Evolutionary conservation across 2,888 invertebrate genomes (phyloP).

Genomic region (Andricus quercusramuli): DNA sequence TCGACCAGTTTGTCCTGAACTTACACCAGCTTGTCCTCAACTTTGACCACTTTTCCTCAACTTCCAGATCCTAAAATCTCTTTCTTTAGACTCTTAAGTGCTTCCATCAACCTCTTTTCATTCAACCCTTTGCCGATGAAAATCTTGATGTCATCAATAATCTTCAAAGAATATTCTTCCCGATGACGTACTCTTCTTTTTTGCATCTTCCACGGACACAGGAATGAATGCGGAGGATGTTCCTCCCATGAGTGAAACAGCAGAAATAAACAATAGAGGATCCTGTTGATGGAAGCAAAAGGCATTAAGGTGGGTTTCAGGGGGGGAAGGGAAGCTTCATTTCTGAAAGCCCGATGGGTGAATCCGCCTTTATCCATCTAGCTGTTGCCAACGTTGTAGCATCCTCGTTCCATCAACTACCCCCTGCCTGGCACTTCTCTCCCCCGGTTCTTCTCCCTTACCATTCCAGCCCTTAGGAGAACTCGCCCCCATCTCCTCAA

Average conservation of each 20-base stretch:
- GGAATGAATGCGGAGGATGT: neutral
- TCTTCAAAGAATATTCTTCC: too few species aligned
- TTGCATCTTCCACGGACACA: too few species aligned
- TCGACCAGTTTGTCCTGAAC: too few species aligned
- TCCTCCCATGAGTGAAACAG: constrained; percentile 21
- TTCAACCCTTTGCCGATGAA: too few species aligned
- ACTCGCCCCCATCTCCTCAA: constrained; percentile 68
- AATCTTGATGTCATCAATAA: too few species aligned
- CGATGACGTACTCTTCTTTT: too few species aligned
- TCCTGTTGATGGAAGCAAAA: constrained; percentile 63
- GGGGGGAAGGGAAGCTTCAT: constrained; percentile 33
- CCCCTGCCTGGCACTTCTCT: constrained; percentile 57
- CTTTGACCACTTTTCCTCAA: neutral
- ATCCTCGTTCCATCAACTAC: constrained; percentile 73
- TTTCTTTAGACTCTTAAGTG: neutral
- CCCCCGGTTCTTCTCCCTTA: constrained; percentile 55
- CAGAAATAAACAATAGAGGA: constrained; percentile 54
- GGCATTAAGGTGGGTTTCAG: constrained; percentile 45
- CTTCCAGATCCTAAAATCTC: neutral
- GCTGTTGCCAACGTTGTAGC: constrained; percentile 72
- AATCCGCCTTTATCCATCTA: constrained; percentile 71
- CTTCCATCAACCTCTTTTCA: too few species aligned
- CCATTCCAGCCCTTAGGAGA: constrained; percentile 72
- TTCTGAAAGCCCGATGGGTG: constrained; percentile 66
- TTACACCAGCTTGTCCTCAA: neutral